These are phyloP conservation scores for Ascidia mentula DNA, from an alignment of 23 tunicate species.

Conservation along the genomic window DNA sequence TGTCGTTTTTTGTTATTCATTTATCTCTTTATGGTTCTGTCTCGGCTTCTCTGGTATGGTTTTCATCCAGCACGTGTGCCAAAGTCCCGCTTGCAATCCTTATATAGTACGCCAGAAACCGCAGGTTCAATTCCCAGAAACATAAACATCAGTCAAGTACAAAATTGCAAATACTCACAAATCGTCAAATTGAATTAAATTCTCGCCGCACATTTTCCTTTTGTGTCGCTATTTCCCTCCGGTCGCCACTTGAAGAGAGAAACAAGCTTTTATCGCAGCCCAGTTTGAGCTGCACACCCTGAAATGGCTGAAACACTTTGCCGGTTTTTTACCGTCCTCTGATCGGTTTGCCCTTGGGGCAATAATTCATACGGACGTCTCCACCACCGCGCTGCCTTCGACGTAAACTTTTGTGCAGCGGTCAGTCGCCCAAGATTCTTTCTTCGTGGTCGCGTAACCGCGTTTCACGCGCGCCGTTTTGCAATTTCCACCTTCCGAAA, in stretches of 20 bases:
- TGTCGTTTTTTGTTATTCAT: too few relatives aligned
- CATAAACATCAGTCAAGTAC: too few relatives aligned
- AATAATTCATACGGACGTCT: background rate
- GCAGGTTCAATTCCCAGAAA: too few relatives aligned
- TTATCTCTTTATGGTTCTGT: too few relatives aligned
- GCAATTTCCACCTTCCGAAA: background rate
- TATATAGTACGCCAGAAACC: too few relatives aligned
- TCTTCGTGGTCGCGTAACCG: too few relatives aligned
- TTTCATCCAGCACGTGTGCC: too few relatives aligned
- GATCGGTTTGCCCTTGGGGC: slow-evolving; percentile 2
- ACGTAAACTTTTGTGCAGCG: background rate
- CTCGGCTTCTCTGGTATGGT: too few relatives aligned
- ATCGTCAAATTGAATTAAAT: background rate
- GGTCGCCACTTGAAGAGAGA: background rate
- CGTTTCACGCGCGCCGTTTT: too few relatives aligned
- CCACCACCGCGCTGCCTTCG: background rate
- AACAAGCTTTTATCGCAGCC: background rate
- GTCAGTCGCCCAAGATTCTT: too few relatives aligned
- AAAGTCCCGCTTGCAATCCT: too few relatives aligned
- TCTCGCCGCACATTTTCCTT: slow-evolving; percentile 1
- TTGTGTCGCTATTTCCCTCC: background rate
- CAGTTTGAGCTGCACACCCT: too few relatives aligned
- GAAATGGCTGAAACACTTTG: background rate
- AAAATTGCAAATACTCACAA: slow-evolving; percentile 5
- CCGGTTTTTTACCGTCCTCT: background rate